Evolutionary conservation across 2,797 vertebrate genomes (phyloP).

Genomic region (Urocyon cinereoargenteus): DNA sequence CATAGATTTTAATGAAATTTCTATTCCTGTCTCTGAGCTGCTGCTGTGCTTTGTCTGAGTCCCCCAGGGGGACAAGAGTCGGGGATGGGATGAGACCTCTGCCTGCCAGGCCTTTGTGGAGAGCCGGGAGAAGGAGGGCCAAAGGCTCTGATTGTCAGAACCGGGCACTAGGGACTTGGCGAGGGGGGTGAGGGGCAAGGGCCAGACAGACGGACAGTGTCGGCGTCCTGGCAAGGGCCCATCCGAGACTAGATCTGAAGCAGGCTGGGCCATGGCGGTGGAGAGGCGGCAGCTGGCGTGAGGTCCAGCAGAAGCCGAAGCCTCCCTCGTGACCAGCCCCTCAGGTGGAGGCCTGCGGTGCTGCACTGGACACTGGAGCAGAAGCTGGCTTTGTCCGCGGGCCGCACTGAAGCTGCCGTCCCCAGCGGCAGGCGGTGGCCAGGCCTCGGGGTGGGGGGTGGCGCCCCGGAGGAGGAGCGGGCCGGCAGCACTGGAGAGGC

Average conservation of each 20-base stretch:
- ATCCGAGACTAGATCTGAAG: background rate
- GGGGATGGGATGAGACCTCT: constrained; percentile 50
- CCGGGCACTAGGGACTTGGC: background rate
- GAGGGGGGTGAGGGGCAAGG: accelerated
- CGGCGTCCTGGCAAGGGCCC: background rate
- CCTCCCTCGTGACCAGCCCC: background rate
- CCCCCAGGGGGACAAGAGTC: background rate
- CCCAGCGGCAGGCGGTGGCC: constrained; percentile 56
- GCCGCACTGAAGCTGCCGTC: constrained; percentile 66
- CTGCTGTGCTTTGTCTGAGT: constrained; percentile 81
- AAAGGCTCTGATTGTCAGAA: constrained; percentile 15
- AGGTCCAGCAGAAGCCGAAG: background rate
- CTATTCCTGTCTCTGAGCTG: constrained; percentile 87
- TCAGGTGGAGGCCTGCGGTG: constrained; percentile 54
- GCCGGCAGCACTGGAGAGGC: constrained; percentile 33
- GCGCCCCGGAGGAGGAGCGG: constrained; percentile 70
- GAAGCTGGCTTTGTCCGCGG: background rate
- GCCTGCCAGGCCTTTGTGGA: constrained; percentile 21
- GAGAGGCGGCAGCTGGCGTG: background rate
- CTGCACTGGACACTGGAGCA: background rate
- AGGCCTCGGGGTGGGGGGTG: background rate
- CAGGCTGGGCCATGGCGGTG: background rate
- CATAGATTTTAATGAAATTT: constrained; percentile 92
- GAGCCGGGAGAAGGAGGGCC: background rate
- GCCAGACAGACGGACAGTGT: background rate